phyloP scores from a whole-genome alignment of 2,797 vertebrate species.

The Enteromius fasciolatus region DNA sequence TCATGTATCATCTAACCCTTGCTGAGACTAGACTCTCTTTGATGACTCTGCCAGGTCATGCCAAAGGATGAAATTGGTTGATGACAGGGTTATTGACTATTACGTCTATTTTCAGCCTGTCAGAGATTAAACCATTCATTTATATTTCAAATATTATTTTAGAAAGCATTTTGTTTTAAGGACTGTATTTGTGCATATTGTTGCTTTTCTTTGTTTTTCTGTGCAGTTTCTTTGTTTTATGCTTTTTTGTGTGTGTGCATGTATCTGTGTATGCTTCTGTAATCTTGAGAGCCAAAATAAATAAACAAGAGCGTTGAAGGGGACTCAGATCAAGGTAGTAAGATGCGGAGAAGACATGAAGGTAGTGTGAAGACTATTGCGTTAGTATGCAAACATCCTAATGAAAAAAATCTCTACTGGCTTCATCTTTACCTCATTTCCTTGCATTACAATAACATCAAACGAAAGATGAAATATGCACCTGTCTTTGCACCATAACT shows the following conservation, averaged over 20 bases:
- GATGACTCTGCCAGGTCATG: neutral
- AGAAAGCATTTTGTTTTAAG: neutral
- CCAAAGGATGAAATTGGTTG: neutral
- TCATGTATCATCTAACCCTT: neutral
- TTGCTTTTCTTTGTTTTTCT: neutral
- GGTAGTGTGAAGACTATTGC: neutral
- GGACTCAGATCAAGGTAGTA: neutral
- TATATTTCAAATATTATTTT: neutral
- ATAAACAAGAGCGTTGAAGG: neutral
- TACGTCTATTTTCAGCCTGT: neutral
- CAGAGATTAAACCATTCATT: too few relatives aligned
- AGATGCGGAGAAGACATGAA: neutral
- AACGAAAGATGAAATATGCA: neutral
- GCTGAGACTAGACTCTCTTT: neutral
- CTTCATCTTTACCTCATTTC: neutral
- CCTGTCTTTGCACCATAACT: neutral
- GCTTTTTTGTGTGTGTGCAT: neutral
- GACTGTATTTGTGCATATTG: too few relatives aligned
- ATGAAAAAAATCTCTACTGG: neutral
- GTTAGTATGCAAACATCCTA: neutral
- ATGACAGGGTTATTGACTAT: neutral
- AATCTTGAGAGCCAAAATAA: conserved; percentile 4
- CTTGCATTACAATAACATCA: neutral
- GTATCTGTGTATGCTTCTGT: conserved; percentile 3
- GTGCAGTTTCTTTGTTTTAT: neutral